Evolutionary conservation across 2,113 vertebrate species (phyloP).

Genomic region (Cynoglossus semilaevis): DNA sequence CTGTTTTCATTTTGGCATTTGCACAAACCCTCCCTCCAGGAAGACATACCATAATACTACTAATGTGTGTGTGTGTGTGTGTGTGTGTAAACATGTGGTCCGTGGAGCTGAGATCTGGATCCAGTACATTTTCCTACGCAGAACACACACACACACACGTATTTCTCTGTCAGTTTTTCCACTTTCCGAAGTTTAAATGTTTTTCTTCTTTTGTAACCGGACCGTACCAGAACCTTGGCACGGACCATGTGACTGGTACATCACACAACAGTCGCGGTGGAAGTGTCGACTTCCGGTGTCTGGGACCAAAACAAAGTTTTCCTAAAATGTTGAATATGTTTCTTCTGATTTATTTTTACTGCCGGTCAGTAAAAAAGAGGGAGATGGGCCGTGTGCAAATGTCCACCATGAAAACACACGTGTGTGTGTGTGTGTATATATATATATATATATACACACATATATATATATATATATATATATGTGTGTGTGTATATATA

Average conservation of each 20-base stretch:
- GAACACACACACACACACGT: neutral
- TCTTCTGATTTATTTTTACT: conserved; percentile 88
- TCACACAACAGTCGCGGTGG: too few species aligned
- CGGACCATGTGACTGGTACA: too few species aligned
- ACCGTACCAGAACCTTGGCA: conserved; percentile 4
- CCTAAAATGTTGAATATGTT: conserved; percentile 70
- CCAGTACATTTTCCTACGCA: too few species aligned
- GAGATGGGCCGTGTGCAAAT: conserved; percentile 89
- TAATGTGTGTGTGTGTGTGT: conserved; percentile 13
- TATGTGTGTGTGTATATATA: too few species aligned
- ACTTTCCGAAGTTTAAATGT: conserved; percentile 18
- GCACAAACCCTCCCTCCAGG: conserved; percentile 73
- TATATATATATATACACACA: too few species aligned
- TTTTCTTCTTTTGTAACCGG: conserved; percentile 34
- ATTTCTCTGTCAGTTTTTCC: conserved; percentile 29
- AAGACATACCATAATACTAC: conserved; percentile 68
- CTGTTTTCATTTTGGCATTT: conserved; percentile 86
- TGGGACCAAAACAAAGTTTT: too few species aligned
- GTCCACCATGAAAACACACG: conserved; percentile 90
- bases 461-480: conserved; percentile 58
- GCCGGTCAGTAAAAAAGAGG: conserved; percentile 95
- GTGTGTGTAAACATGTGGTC: too few species aligned
- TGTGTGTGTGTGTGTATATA: too few species aligned
- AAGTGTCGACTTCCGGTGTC: too few species aligned
- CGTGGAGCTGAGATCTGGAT: too few species aligned